These are phyloP conservation scores for Mandrillus leucophaeus DNA, from an alignment of 2,113 vertebrate species.

Conservation along the genomic window DNA sequence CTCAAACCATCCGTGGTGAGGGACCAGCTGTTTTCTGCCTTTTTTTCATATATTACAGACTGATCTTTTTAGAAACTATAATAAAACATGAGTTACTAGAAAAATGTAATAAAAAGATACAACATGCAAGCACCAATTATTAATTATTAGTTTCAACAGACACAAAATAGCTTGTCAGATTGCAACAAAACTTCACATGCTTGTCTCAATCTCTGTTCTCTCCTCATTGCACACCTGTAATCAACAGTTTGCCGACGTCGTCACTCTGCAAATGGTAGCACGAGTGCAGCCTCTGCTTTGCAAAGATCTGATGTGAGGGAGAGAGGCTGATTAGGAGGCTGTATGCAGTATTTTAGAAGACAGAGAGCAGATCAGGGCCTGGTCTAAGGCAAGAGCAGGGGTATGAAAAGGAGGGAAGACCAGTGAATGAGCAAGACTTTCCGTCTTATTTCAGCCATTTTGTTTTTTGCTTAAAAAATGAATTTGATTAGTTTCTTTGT, in stretches of 20 bases:
- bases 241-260: background rate
- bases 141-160: background rate
- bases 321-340: background rate
- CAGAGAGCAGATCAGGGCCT: background rate
- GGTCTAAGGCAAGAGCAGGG: accelerated
- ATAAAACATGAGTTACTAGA: background rate
- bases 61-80: background rate
- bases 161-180: background rate
- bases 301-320: background rate
- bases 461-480: background rate
- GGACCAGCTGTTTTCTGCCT: background rate
- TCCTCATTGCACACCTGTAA: background rate
- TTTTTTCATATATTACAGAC: background rate
- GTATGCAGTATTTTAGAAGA: background rate
- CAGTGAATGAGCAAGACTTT: background rate
- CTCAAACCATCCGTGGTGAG: background rate
- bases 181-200: background rate
- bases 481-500: background rate
- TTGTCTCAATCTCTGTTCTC: background rate
- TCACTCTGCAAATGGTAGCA: too few relatives aligned
- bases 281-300: background rate
- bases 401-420: background rate
- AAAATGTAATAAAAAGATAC: background rate
- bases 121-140: background rate
- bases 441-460: background rate